These are phyloP conservation scores for Pituophis catenifer DNA, from an alignment of 2,113 vertebrate species.

Conservation along the genomic window DNA sequence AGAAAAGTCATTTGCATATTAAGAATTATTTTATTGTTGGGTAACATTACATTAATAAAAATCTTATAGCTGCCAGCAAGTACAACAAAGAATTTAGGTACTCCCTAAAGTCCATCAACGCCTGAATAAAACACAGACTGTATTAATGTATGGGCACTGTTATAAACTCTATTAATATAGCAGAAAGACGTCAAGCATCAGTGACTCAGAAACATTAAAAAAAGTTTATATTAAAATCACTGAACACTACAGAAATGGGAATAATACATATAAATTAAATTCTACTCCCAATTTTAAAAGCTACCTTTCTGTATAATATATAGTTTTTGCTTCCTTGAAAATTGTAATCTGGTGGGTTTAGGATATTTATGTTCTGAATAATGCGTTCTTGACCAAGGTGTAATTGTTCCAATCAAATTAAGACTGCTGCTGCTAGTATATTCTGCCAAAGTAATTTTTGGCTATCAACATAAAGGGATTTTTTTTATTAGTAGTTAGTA, in stretches of 20 bases:
- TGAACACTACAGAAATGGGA: constrained; percentile 79
- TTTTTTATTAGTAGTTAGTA: constrained; percentile 60
- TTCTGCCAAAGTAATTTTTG: constrained; percentile 46
- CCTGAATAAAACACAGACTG: constrained; percentile 73
- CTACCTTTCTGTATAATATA: constrained; percentile 65
- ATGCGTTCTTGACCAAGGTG: constrained; percentile 28
- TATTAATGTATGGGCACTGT: constrained; percentile 75
- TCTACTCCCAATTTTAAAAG: constrained; percentile 73
- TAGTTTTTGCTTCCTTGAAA: constrained; percentile 55
- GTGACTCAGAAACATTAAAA: constrained; percentile 77
- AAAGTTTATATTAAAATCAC: constrained; percentile 86
- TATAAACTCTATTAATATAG: constrained; percentile 82
- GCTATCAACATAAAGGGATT: constrained; percentile 51
- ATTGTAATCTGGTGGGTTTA: constrained; percentile 61
- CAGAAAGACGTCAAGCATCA: constrained; percentile 76
- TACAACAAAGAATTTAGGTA: constrained; percentile 63
- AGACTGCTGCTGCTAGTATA: constrained; percentile 38
- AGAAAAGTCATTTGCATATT: constrained; percentile 55
- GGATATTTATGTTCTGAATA: constrained; percentile 43
- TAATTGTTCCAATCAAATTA: constrained; percentile 47
- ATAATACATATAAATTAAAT: constrained; percentile 83
- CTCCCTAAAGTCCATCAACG: constrained; percentile 76
- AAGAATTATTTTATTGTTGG: constrained; percentile 54
- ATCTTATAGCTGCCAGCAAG: constrained; percentile 58
- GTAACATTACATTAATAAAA: constrained; percentile 71